Base-by-base conservation (phyloP, 2,888 invertebrate species). In the Apodemia duryi region DNA sequence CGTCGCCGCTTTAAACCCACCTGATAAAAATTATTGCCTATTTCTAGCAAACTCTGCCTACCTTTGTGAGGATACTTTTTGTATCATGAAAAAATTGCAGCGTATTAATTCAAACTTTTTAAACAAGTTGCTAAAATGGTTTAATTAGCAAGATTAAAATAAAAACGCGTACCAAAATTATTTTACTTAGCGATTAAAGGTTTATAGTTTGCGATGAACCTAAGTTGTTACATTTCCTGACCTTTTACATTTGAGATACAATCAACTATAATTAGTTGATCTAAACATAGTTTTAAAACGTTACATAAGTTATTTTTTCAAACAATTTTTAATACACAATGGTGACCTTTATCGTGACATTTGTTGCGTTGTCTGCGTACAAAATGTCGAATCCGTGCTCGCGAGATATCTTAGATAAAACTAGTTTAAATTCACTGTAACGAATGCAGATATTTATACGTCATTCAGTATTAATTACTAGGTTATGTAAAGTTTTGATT, bases 321-420 rank as follows among this genome's bases (percentile, higher is more conserved):
- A 51, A 51, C 52, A 28, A 52, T 52, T 54, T 54, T 54, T 54
- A 10, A 29, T 28, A 54, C 29, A 29, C 11, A 54, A 54, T 11
- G 29, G 11, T 28, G 29, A 54, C 54, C 54, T 54, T 54, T 54
- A 11, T 29, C 28, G 29, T 54, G 54, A 54, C 54, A 54, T 54
- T 54, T 11, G 11, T 28, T 29, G 54, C 29, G 54, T 54, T 54
- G 54, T 46, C 46, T 46, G 46, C 29, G 54, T 32, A 29, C 54
- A 46, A 54, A 54, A 54, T 54, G 54, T 54, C 54, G 54, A 11
- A 32, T 54, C 54, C 54, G 54, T 54, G 54, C 29, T 28, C 11
- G 29, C 3, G 54, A 54, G 54, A 54, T 54, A 54, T 54, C 54
- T 10, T 1, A 54, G 54, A 54, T 54, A 54, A 54, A 54, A 54